Evolutionary conservation across 1,140 invertebrate genomes (phyloP).

Genomic region (Archegozetes longisetosus): DNA sequence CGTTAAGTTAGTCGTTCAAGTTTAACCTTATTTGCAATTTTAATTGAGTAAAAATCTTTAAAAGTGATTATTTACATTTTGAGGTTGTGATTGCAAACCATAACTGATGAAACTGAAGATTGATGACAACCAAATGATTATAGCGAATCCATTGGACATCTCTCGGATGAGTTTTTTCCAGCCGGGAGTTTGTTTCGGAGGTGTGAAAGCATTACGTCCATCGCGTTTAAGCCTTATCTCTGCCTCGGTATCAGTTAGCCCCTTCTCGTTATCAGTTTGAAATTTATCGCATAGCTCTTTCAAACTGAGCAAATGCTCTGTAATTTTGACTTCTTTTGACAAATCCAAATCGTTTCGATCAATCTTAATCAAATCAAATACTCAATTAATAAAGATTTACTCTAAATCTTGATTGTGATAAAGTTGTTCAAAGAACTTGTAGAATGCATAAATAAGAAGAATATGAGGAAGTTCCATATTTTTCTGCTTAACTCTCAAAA

Average conservation of each 20-base stretch:
- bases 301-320: background rate
- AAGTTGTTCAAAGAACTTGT: too few relatives aligned
- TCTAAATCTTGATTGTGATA: too few relatives aligned
- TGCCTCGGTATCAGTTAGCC: constrained; percentile 6
- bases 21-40: too few relatives aligned
- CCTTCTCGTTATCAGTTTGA: constrained; percentile 9
- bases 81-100: background rate
- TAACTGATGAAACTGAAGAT: background rate
- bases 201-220: constrained; percentile 12
- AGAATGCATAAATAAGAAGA: too few relatives aligned
- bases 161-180: constrained; percentile 4
- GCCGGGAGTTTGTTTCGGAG: constrained; percentile 5
- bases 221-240: background rate
- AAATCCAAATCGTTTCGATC: constrained; percentile 10
- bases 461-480: too few relatives aligned
- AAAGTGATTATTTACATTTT: too few relatives aligned
- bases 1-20: too few relatives aligned
- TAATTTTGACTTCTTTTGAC: constrained; percentile 5
- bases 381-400: too few relatives aligned
- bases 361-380: too few relatives aligned
- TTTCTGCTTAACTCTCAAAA: too few relatives aligned
- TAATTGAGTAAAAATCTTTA: too few relatives aligned
- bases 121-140: constrained; percentile 28
- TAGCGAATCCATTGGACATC: constrained; percentile 5
- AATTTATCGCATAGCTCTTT: background rate